Evolutionary conservation across 2,797 vertebrate genomes (phyloP).

Genomic region (Dendrocincla tyrannina): DNA sequence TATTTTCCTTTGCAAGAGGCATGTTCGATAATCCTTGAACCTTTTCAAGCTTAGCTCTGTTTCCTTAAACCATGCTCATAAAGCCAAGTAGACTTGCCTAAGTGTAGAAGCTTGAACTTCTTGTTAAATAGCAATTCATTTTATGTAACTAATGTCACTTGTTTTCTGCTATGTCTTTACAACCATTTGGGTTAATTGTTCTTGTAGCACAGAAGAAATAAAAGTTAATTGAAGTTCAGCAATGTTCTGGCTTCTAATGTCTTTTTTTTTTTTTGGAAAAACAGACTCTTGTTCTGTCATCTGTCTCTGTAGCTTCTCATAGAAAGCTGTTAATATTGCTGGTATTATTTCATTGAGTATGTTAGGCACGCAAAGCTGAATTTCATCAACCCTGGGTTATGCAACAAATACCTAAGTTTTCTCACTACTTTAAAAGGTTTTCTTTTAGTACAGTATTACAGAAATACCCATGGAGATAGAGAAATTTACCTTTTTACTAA

Average conservation of each 20-base stretch:
- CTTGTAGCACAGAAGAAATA: background rate
- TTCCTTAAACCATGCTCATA: background rate
- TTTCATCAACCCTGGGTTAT: background rate
- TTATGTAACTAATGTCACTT: background rate
- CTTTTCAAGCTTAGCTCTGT: background rate
- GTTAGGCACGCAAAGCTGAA: background rate
- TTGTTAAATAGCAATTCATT: background rate
- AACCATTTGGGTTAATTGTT: background rate
- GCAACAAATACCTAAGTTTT: background rate
- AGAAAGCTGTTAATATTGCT: background rate
- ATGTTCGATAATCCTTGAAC: background rate
- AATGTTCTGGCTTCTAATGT: background rate
- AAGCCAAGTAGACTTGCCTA: background rate
- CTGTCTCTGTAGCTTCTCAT: background rate
- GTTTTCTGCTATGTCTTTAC: background rate
- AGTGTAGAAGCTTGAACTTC: background rate
- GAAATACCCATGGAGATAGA: background rate
- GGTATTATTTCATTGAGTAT: background rate
- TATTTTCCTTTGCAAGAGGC: background rate
- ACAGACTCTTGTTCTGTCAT: background rate
- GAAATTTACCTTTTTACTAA: background rate
- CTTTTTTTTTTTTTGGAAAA: background rate
- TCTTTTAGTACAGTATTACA: background rate
- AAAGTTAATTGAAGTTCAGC: background rate
- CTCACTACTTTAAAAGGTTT: background rate